These are phyloP conservation scores for Samia ricini DNA, from an alignment of 1,140 invertebrate species.

Conservation along the genomic window DNA sequence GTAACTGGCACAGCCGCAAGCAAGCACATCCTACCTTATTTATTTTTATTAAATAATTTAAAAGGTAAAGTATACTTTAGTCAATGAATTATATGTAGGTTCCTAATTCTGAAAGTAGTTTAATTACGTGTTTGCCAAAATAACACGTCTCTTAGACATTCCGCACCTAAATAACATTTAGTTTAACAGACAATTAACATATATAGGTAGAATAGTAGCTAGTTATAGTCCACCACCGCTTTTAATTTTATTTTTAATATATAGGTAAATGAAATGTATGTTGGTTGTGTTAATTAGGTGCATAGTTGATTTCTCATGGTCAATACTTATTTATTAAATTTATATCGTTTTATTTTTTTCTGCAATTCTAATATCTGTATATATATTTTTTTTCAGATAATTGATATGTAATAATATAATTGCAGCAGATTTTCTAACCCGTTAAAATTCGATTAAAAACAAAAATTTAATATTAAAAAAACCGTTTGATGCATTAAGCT, in stretches of 20 bases:
- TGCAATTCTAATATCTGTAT: neutral
- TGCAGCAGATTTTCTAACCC: neutral
- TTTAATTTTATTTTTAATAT: constrained; percentile 4
- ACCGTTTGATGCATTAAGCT: neutral
- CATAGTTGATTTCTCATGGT: neutral
- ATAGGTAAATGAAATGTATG: neutral
- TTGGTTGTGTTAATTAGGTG: constrained; percentile 16
- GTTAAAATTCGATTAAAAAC: neutral
- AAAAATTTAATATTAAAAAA: neutral
- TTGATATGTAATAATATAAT: too few relatives aligned
- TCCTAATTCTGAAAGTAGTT: too few relatives aligned
- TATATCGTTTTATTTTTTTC: constrained; percentile 11
- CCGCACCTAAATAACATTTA: constrained; percentile 14
- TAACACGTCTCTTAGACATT: constrained; percentile 19
- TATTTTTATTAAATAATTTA: too few relatives aligned
- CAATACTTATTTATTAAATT: constrained; percentile 22
- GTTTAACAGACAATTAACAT: neutral
- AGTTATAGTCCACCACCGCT: constrained; percentile 20
- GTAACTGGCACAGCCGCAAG: too few relatives aligned
- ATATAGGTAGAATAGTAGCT: constrained; percentile 18
- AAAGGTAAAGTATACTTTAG: too few relatives aligned
- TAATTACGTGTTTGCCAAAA: too few relatives aligned
- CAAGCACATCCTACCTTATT: too few relatives aligned
- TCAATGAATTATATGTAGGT: too few relatives aligned
- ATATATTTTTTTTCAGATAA: too few relatives aligned